Conservation (phyloP, 2,888 invertebrate genomes). For the Cecidostiba fungosa region DNA sequence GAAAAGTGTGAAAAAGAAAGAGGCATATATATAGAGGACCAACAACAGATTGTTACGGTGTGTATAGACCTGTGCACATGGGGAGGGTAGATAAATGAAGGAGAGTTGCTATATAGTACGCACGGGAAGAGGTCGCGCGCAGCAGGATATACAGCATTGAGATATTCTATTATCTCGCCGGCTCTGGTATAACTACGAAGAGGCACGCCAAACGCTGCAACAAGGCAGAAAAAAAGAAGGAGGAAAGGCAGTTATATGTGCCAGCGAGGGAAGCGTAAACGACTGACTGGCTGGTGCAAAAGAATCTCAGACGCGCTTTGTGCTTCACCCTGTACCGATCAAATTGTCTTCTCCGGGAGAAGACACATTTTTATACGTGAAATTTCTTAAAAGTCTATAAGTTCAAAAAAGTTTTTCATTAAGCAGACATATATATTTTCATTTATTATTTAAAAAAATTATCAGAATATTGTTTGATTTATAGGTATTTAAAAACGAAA, state of each 20-base stretch:
- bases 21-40: neutral
- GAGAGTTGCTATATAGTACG: slow-evolving; percentile 16
- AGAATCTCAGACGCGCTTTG: neutral
- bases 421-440: too few relatives aligned
- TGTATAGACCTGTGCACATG: neutral
- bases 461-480: too few relatives aligned
- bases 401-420: too few relatives aligned
- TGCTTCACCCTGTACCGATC: neutral
- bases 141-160: slow-evolving; percentile 43
- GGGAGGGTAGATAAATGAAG: slow-evolving; percentile 48
- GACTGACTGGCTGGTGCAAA: neutral
- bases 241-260: neutral
- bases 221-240: neutral
- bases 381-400: too few relatives aligned
- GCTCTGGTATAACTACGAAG: slow-evolving; percentile 56
- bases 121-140: slow-evolving; percentile 34
- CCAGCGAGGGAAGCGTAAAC: slow-evolving; percentile 7
- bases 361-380: too few relatives aligned
- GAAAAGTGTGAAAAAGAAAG: slow-evolving; percentile 55
- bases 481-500: too few relatives aligned
- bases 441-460: too few relatives aligned
- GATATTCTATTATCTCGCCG: slow-evolving; percentile 66
- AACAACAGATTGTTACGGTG: slow-evolving; percentile 64
- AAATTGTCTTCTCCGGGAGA: neutral
- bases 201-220: slow-evolving; percentile 58